Conservation (phyloP, 2,113 vertebrate genomes). For the Benitochromis conjunctus region DNA sequence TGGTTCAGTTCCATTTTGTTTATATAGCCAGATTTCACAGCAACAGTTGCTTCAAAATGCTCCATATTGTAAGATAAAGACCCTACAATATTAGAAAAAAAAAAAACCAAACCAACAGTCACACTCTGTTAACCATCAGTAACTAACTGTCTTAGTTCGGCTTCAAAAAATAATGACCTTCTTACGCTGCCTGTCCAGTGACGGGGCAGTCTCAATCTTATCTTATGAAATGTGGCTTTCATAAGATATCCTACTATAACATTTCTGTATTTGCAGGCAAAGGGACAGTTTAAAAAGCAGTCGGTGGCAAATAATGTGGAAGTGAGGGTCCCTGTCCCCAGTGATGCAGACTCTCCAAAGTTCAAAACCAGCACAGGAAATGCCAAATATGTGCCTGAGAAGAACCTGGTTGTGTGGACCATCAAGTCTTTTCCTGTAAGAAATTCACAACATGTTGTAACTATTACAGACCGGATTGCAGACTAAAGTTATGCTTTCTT, state of each 20-base stretch:
- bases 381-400: constrained; percentile 88
- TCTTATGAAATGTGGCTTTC: neutral
- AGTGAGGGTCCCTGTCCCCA: constrained; percentile 88
- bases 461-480: neutral
- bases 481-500: neutral
- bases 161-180: neutral
- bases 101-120: neutral
- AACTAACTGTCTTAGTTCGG: neutral
- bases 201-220: neutral
- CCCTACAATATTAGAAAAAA: neutral
- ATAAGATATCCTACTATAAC: neutral
- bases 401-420: constrained; percentile 87
- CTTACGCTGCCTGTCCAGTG: neutral
- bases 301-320: constrained; percentile 94
- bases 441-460: neutral
- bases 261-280: constrained; percentile 75
- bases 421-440: constrained; percentile 95
- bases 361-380: constrained; percentile 90
- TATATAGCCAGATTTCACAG: neutral
- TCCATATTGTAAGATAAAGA: neutral
- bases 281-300: constrained; percentile 96
- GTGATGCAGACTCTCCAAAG: constrained; percentile 90
- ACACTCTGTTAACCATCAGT: neutral
- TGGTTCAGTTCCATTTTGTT: neutral
- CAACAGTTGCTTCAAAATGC: neutral